Percentiles rank a stretch among this genome's conserved stretches.
phyloP scores from a whole-genome alignment of 2,797 vertebrate genomes.

The Phylloscopus collybita region DNA sequence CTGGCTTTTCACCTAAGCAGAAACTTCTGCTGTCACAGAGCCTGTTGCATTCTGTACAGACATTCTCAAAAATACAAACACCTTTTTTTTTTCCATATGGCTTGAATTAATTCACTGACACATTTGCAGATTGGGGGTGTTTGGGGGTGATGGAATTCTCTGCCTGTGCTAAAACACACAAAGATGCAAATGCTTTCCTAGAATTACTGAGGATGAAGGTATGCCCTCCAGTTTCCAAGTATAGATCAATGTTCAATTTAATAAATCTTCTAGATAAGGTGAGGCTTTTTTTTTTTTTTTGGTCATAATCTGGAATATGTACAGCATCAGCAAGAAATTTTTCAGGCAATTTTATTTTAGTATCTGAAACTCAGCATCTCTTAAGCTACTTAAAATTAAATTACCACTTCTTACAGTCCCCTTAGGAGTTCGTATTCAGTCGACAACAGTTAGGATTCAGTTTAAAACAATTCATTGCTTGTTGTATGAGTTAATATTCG shows the following conservation, averaged over 20 bases:
- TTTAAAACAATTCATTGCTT: background rate
- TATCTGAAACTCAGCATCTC: slow-evolving; percentile 1
- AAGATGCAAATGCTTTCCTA: slow-evolving; percentile 11
- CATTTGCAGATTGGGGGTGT: slow-evolving; percentile 22
- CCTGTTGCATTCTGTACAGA: background rate
- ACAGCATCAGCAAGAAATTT: slow-evolving; percentile 15
- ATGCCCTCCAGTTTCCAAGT: slow-evolving; percentile 36
- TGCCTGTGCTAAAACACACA: slow-evolving; percentile 18
- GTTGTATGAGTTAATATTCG: background rate
- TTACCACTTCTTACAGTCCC: background rate
- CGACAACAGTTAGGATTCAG: background rate
- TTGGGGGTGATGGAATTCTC: slow-evolving; percentile 2
- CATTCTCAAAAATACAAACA: background rate
- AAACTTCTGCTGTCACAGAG: background rate
- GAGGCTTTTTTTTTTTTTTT: background rate
- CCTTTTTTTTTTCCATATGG: background rate
- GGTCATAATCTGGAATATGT: slow-evolving; percentile 11
- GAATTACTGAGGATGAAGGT: slow-evolving; percentile 50
- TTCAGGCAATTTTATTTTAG: background rate
- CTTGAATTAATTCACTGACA: slow-evolving; percentile 58
- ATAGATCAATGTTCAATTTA: slow-evolving; percentile 55
- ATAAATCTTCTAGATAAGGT: slow-evolving; percentile 59
- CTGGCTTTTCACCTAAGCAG: background rate
- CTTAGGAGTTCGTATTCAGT: background rate
- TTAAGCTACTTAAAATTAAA: background rate